Conservation (phyloP, 2,888 invertebrate genomes). For the Acleris cristana region DNA sequence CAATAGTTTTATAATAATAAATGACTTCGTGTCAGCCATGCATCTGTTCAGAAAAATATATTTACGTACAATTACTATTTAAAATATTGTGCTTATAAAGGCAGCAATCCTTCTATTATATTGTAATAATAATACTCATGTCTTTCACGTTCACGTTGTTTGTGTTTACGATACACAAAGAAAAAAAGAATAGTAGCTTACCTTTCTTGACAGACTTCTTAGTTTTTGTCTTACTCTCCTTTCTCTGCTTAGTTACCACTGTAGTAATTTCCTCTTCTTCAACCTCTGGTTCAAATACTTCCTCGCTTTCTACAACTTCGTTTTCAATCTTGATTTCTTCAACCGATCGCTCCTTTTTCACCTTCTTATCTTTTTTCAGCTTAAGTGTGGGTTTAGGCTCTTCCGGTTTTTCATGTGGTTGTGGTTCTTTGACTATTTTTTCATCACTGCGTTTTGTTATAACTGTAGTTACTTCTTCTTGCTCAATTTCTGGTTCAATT, state of each 20-base stretch:
- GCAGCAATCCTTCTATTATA: neutral
- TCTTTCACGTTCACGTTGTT: no score
- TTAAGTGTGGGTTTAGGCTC: neutral
- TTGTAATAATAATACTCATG: neutral
- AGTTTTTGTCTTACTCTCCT: slow-evolving; percentile 19
- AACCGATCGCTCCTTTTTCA: slow-evolving; percentile 6
- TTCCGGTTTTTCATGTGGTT: slow-evolving; percentile 1
- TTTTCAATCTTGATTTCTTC: slow-evolving; percentile 8
- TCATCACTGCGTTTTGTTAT: slow-evolving; percentile 5
- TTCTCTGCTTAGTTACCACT: slow-evolving; percentile 16
- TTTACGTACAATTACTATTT: no score
- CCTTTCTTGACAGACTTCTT: slow-evolving; percentile 54
- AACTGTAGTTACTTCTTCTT: slow-evolving; percentile 7
- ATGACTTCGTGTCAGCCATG: slow-evolving; percentile 59
- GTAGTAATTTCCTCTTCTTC: slow-evolving; percentile 39
- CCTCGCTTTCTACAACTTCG: neutral
- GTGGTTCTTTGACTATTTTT: neutral
- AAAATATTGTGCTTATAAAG: no score
- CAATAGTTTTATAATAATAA: neutral
- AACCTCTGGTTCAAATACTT: neutral
- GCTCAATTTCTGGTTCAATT: neutral
- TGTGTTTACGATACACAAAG: no score
- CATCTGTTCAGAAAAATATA: slow-evolving; percentile 57
- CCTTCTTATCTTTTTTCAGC: neutral
- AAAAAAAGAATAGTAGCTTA: slow-evolving; percentile 39